Evolutionary conservation across 2,113 vertebrate species (phyloP).

Genomic region (Boleophthalmus pectinirostris): DNA sequence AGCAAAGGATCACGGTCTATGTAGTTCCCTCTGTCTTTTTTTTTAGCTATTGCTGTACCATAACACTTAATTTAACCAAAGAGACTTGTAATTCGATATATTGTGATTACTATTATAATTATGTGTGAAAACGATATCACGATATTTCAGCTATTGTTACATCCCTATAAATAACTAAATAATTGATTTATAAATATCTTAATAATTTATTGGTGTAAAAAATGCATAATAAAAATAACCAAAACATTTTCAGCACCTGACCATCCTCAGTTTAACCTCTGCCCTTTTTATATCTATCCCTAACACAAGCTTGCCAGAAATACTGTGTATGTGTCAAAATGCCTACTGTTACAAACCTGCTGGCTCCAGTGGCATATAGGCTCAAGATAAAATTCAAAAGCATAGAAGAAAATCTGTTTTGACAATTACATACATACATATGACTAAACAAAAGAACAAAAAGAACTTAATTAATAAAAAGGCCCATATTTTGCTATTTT

Average conservation of each 20-base stretch:
- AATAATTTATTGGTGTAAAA: not conserved
- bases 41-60: too few relatives aligned
- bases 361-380: not conserved
- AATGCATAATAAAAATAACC: not conserved
- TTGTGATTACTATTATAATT: too few relatives aligned
- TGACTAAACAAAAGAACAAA: slow-evolving; percentile 4
- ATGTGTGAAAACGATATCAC: too few relatives aligned
- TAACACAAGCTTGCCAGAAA: too few relatives aligned
- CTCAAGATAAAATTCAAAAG: not conserved
- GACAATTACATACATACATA: not conserved
- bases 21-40: too few relatives aligned
- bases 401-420: not conserved
- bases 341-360: not conserved
- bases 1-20: too few relatives aligned
- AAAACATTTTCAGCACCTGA: not conserved
- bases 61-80: too few relatives aligned
- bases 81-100: too few relatives aligned
- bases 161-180: too few relatives aligned
- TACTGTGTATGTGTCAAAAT: not conserved
- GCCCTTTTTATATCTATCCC: not conserved
- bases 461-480: not conserved
- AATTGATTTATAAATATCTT: not conserved
- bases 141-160: too few relatives aligned
- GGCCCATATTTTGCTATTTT: too few relatives aligned
- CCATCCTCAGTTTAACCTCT: not conserved